phyloP scores from a whole-genome alignment of 1,140 invertebrate genomes.

The Probaryconus sp. region DNA sequence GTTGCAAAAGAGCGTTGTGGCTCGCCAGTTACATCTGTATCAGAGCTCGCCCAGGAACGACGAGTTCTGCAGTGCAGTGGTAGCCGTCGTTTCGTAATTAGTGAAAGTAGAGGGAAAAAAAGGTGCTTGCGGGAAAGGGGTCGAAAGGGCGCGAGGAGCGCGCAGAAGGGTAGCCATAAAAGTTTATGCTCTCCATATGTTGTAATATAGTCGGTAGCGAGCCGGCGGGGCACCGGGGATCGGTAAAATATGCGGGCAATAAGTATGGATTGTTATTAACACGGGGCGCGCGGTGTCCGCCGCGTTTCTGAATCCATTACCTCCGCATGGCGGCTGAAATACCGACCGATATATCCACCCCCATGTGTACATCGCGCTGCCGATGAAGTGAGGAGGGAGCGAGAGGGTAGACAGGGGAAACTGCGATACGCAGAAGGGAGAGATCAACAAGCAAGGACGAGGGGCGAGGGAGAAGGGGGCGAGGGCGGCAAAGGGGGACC shows the following conservation, averaged over 20 bases:
- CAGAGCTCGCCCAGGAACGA: conserved; percentile 12
- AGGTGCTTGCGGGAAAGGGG: conserved; percentile 39
- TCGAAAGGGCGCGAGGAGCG: conserved; percentile 45
- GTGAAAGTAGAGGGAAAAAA: conserved; percentile 70
- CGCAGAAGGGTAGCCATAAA: conserved; percentile 78
- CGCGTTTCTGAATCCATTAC: conserved; percentile 79
- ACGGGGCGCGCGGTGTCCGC: conserved; percentile 77
- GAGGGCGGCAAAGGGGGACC: conserved; percentile 19
- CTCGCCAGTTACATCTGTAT: conserved; percentile 37
- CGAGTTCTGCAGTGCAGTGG: conserved; percentile 44
- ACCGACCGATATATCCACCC: conserved; percentile 77
- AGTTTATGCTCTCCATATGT: conserved; percentile 80
- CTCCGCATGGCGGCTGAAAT: conserved; percentile 79
- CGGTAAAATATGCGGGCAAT: conserved; percentile 80
- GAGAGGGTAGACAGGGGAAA: conserved; percentile 4
- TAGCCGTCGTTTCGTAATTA: conserved; percentile 73
- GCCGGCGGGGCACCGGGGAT: conserved; percentile 75
- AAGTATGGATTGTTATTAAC: conserved; percentile 80
- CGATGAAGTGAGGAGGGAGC: conserved; percentile 51
- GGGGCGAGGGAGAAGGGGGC: conserved; percentile 6
- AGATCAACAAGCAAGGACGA: conserved; percentile 46
- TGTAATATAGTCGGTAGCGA: conserved; percentile 78
- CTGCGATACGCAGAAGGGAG: conserved; percentile 11
- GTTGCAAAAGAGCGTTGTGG: conserved; percentile 11
- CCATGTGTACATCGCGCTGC: conserved; percentile 73